These are phyloP conservation scores for Meloidogyne hapla DNA, from an alignment of 1,140 invertebrate genomes.

Conservation along the genomic window DNA sequence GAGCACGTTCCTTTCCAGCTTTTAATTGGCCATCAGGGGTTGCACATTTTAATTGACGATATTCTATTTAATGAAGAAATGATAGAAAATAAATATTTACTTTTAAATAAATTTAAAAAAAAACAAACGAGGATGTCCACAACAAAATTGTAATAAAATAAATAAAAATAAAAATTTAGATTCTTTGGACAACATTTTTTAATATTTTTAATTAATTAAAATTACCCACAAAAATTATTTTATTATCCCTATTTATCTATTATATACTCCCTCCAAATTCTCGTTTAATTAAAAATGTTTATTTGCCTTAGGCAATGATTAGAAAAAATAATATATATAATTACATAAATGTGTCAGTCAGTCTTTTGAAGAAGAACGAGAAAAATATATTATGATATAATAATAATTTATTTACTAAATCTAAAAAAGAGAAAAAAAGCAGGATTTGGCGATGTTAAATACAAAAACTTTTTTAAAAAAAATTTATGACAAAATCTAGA, in stretches of 20 bases:
- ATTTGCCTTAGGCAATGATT: background rate
- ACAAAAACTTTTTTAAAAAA: too few species aligned
- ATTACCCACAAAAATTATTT: too few species aligned
- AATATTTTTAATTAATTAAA: background rate
- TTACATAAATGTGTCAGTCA: too few species aligned
- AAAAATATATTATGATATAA: too few species aligned
- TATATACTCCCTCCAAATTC: too few species aligned
- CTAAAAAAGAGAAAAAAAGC: too few species aligned
- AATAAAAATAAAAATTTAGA: constrained; percentile 7
- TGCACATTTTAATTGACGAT: constrained; percentile 60
- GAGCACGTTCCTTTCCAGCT: constrained; percentile 54
- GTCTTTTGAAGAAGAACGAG: too few species aligned
- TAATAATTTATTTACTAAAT: too few species aligned
- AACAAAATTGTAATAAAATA: constrained; percentile 1
- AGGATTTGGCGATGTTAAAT: too few species aligned
- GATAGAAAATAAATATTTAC: background rate
- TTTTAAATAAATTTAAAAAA: background rate
- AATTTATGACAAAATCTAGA: too few species aligned
- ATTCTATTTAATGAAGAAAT: constrained; percentile 43
- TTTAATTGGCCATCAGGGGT: constrained; percentile 60
- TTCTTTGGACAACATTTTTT: background rate
- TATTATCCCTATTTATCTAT: background rate
- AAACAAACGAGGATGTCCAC: background rate
- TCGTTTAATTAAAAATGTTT: too few species aligned
- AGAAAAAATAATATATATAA: too few species aligned